A percentile compares a stretch with the other conserved stretches of the same genome.
Conservation (phyloP, 2,797 vertebrate genomes). For the Pseudochaenichthys georgianus region DNA sequence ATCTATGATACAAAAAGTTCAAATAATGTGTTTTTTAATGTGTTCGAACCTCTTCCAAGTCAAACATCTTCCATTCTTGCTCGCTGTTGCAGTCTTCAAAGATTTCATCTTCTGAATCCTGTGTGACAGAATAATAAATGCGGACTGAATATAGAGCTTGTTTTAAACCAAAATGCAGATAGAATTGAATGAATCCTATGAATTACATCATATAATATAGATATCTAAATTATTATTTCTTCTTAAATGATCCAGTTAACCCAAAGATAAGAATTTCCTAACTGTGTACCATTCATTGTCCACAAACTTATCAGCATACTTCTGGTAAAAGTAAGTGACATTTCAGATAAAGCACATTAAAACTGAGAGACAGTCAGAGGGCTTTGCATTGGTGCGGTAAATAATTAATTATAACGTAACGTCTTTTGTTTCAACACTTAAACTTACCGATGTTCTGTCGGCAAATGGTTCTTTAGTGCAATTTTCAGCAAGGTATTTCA, state of each 20-base stretch:
- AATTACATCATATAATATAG: neutral
- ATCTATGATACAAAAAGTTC: neutral
- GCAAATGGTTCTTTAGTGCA: rapidly evolving
- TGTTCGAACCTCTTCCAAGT: slow-evolving; percentile 43
- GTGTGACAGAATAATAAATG: neutral
- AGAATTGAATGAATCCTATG: neutral
- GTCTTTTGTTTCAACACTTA: neutral
- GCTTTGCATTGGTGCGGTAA: neutral
- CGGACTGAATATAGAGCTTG: neutral
- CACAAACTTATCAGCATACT: neutral
- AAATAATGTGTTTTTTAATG: neutral
- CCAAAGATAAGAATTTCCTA: neutral
- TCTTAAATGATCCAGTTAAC: neutral
- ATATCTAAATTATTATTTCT: neutral
- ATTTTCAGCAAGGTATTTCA: neutral
- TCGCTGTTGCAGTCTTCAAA: slow-evolving; percentile 52
- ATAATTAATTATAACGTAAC: neutral
- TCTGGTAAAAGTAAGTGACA: neutral
- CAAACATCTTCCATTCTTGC: slow-evolving; percentile 15
- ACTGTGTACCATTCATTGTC: too few relatives aligned
- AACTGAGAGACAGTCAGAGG: neutral
- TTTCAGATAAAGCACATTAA: slow-evolving; percentile 11
- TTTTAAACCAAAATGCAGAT: neutral
- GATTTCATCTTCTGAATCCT: slow-evolving; percentile 80
- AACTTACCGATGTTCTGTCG: slow-evolving; percentile 67